Evolutionary conservation across 2,888 invertebrate genomes (phyloP), one percentile per base, ranked within the genome.

Genomic region (Blastobasis lacticolella): DNA sequence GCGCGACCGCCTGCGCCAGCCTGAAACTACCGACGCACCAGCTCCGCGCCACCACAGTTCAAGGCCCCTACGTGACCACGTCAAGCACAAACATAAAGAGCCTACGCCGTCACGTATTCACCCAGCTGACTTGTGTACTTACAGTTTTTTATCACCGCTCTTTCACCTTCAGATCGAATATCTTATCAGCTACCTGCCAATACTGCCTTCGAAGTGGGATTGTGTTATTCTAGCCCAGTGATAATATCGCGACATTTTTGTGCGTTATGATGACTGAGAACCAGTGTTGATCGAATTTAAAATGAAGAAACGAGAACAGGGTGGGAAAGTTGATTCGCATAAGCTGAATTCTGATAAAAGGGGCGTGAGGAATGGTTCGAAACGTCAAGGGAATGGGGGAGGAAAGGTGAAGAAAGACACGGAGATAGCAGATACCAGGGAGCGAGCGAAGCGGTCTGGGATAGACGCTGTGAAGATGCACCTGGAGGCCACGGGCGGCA

Each of bases 391-490:
- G 10, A 64, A 59, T 2, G 62, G 71, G 37, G 64, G 5, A 48
- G 23, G 3, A 23, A 23, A 23, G 1, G 23, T 23, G 23, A n/a
- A 5, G 43, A 48, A 50, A 10, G 63, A 59, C 43, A 46, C 49
- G 52, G 56, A 57, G 6, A 63, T 70, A 37, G 73, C 70, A 4
- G 60, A 61, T 9, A 66, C 61, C 3, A 63, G 72, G 23, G 65
- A 67, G 10, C 75, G 77, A 10, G 59, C 59, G 23, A 88, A 88
- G 63, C 70, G 88, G 47, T 87, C 88, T 7, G 88, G 88, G 3
- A 64, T 86, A 43, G 88, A 86, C 37, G 88, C 88, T 40, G 88
- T 88, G 10, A 87, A 85, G 61, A 64, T 88, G 45, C 83, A 88
- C 59, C 67, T 86, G 43, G 54, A 86, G 58, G 66, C 66, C 37